Conservation (phyloP, 2,888 invertebrate species). For the Gibbula magus region DNA sequence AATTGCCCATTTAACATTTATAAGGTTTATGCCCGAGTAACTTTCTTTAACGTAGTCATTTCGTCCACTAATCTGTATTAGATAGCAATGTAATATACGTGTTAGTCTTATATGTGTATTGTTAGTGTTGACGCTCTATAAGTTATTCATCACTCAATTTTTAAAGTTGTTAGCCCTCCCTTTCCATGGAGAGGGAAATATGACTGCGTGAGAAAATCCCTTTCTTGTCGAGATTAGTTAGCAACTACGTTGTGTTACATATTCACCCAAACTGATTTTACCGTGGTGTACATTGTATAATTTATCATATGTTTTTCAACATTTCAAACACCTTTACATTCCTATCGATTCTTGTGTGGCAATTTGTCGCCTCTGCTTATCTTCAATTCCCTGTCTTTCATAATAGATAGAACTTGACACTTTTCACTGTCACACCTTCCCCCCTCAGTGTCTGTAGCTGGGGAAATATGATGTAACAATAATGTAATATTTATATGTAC, state of each 20-base stretch:
- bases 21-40: no score
- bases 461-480: conserved; percentile 11
- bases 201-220: not conserved
- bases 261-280: conserved; percentile 2
- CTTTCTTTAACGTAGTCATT: no score
- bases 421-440: not conserved
- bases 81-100: no score
- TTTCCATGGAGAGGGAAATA: not conserved
- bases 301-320: conserved; percentile 21
- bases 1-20: no score
- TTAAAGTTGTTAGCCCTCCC: not conserved
- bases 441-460: not conserved
- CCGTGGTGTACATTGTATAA: conserved; percentile 13
- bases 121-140: not conserved
- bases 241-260: not conserved
- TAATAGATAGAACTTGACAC: not conserved
- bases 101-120: no score
- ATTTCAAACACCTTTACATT: not conserved
- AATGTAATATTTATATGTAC: conserved; percentile 1
- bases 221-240: conserved; percentile 22
- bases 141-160: not conserved
- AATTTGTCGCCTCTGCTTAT: not conserved
- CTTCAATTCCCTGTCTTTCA: not conserved
- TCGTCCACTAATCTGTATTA: no score
- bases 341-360: not conserved